Percentiles rank a stretch among this genome's conserved stretches.
phyloP scores from a whole-genome alignment of 2,888 invertebrate genomes.

The Cephus pygmeus region DNA sequence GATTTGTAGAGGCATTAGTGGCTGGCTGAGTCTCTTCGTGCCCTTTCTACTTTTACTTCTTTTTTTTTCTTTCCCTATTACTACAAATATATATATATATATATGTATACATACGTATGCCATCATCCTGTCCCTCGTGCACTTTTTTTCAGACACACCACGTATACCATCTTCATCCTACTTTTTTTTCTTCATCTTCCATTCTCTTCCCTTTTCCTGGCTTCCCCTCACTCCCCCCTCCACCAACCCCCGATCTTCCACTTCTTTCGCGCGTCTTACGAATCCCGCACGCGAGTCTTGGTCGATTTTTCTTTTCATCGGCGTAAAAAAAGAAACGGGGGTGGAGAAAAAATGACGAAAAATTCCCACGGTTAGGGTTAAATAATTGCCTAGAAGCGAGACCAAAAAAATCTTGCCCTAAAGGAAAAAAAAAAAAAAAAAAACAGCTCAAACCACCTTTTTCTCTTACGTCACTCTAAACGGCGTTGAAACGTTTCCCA shows the following conservation, averaged over 20 bases:
- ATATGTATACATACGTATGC: no score
- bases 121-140: background rate
- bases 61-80: background rate
- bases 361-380: background rate
- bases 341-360: background rate
- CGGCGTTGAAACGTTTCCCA: background rate
- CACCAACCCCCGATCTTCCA: background rate
- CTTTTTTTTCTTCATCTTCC: background rate
- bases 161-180: background rate
- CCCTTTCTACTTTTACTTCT: background rate
- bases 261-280: background rate
- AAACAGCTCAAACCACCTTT: background rate
- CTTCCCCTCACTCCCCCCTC: background rate
- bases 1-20: conserved; percentile 35
- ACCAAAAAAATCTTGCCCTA: background rate
- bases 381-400: background rate
- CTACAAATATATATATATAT: no score
- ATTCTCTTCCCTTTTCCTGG: background rate
- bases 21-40: conserved; percentile 16
- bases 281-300: background rate
- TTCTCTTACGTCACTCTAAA: background rate
- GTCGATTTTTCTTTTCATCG: background rate
- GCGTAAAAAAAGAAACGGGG: background rate
- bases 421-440: background rate
- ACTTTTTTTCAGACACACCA: background rate